Base-by-base conservation (phyloP, 2,113 vertebrate species). In the Aspidoscelis tigris region DNA sequence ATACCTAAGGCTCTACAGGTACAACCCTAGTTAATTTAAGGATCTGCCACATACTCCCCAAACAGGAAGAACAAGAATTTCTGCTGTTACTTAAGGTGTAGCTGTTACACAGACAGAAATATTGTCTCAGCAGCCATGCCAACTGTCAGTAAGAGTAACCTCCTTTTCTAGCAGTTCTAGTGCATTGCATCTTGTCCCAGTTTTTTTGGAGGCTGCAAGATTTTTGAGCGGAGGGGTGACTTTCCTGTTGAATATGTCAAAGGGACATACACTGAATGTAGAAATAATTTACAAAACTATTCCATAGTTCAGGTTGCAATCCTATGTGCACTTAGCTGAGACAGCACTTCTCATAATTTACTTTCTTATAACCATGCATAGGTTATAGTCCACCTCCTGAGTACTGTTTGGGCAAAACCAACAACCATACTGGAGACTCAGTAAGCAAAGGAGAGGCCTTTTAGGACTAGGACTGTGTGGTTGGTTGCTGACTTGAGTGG, bases 1-100 rank as follows among this genome's bases (percentile, higher is more conserved):
- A 83, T 44, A 39, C 26, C 22, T 68, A 83, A 10, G n/a, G 66
- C 55, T 78, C 55, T 53, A 66, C 66, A 78, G 12, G n/a, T 20
- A 6, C 5, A 77, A 7, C 43, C 76, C 9, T 55, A 53, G 39
- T 39, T 68, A 61, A 61, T 61, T 58, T 61, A 79, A 58, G 58
- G 55, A n/a, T 66, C 44, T 14, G 68, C 9, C 22, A 21, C 22
- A 65, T 14, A 47, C 33, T 44, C 50, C 78, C n/a, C 72, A 65
- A 74, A 73, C 69, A 6, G 78, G 76, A 58, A 82, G 61, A 74
- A 87, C 86, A 83, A 22, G 70, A 86, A 83, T 68, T 9, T 24
- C n/a, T 21, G 39, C 70, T 43, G 75, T 65, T 72, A 82, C 61
- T 44, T 14, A 65, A 79, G 76, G 8, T 5, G 50, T 39, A 78